Evolutionary conservation across 92 coral and sea anemone genomes (phyloP).

Genomic region (Heliopora coerulea): DNA sequence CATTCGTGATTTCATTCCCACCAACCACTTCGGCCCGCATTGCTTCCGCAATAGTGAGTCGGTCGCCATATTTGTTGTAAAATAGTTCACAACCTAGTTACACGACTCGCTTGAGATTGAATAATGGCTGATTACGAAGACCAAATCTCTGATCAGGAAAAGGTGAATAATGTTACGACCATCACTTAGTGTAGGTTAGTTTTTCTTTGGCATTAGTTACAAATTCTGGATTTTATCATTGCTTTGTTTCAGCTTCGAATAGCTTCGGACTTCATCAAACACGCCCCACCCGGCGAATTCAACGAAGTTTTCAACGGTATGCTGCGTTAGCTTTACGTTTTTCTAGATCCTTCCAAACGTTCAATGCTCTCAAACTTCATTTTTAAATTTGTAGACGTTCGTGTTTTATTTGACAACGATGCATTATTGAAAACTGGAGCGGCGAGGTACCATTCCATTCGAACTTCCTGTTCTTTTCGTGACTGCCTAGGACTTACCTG

Average conservation of each 20-base stretch:
- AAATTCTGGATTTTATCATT: slow-evolving; percentile 31
- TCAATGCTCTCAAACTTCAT: neutral
- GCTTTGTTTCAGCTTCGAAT: slow-evolving; percentile 81
- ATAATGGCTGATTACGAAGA: slow-evolving; percentile 94
- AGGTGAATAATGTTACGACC: slow-evolving; percentile 57
- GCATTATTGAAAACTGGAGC: slow-evolving; percentile 75
- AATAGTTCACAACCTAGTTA: neutral
- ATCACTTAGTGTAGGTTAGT: too few species aligned
- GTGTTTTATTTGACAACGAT: slow-evolving; percentile 88
- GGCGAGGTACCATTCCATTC: slow-evolving; percentile 67
- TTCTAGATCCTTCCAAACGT: neutral
- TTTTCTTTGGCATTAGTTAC: too few species aligned
- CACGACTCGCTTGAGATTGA: slow-evolving; percentile 10
- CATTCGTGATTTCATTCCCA: too few species aligned
- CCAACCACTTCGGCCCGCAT: too few species aligned
- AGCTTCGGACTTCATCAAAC: slow-evolving; percentile 99
- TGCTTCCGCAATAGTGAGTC: too few species aligned
- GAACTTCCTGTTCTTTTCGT: neutral
- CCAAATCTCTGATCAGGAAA: slow-evolving; percentile 83
- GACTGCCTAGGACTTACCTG: too few species aligned
- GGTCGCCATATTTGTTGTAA: neutral
- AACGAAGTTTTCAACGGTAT: slow-evolving; percentile 99
- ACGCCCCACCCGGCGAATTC: slow-evolving; percentile 99
- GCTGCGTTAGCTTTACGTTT: slow-evolving; percentile 21
- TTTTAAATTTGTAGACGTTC: slow-evolving; percentile 68